Conservation (phyloP, 2,888 invertebrate species). For the Saturnia japonica region DNA sequence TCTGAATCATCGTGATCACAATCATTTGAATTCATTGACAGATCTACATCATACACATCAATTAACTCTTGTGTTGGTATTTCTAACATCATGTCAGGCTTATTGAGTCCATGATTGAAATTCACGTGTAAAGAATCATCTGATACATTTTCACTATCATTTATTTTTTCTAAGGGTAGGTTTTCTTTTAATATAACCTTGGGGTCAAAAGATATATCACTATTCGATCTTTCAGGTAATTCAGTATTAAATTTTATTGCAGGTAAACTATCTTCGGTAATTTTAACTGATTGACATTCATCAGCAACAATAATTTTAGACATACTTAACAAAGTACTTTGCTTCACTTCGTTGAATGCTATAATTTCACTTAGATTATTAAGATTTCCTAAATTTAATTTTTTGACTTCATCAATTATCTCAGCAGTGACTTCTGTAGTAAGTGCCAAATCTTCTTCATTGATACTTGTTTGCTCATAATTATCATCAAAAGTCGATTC, state of each 20-base stretch:
- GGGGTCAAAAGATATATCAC: background rate
- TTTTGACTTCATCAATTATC: background rate
- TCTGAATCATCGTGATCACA: background rate
- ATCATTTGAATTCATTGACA: conserved; percentile 27
- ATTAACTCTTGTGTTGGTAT: conserved; percentile 65
- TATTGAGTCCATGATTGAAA: conserved; percentile 50
- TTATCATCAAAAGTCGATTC: background rate
- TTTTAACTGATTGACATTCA: background rate
- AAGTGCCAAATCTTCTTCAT: conserved; percentile 25
- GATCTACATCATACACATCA: conserved; percentile 47
- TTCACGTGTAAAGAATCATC: background rate
- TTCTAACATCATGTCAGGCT: conserved; percentile 67
- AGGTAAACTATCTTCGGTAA: background rate
- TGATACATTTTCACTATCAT: background rate
- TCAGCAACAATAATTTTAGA: background rate
- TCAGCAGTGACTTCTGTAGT: background rate
- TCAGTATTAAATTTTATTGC: background rate
- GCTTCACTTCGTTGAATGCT: background rate
- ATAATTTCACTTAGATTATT: conserved; percentile 8
- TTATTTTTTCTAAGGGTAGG: background rate
- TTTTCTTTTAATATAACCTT: background rate
- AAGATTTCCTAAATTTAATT: background rate
- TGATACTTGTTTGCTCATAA: background rate
- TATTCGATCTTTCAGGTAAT: background rate
- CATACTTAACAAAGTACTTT: background rate